phyloP scores from a whole-genome alignment of 2,113 vertebrate species.

The Siphamia tubifer region DNA sequence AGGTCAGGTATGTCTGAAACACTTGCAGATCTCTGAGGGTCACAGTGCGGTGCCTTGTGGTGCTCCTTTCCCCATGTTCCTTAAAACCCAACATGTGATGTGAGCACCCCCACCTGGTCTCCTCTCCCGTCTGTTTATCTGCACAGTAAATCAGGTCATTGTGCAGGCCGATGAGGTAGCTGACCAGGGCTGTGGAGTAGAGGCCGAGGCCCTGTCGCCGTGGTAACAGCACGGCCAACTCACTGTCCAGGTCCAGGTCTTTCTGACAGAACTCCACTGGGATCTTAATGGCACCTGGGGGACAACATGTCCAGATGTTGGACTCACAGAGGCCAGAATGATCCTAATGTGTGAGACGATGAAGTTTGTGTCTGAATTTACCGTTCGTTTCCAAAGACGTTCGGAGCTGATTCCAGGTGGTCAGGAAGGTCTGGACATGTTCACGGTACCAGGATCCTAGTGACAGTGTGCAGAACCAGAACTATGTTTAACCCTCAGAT shows the following conservation, averaged over 20 bases:
- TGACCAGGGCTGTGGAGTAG: slow-evolving; percentile 89
- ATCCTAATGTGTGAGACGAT: too few relatives aligned
- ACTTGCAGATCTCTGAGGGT: too few relatives aligned
- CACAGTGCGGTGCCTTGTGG: too few relatives aligned
- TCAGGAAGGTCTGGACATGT: slow-evolving; percentile 81
- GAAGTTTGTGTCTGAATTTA: slow-evolving; percentile 54
- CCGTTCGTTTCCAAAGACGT: slow-evolving; percentile 85
- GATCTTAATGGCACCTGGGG: slow-evolving; percentile 90
- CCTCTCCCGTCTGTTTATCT: slow-evolving; percentile 79
- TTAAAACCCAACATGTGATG: slow-evolving; percentile 42
- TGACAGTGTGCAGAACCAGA: slow-evolving; percentile 51
- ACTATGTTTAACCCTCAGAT: too few relatives aligned
- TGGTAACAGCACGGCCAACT: slow-evolving; percentile 86
- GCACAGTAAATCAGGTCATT: slow-evolving; percentile 83
- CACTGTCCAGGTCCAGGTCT: slow-evolving; percentile 77
- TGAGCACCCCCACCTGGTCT: slow-evolving; percentile 79
- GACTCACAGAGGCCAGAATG: too few relatives aligned
- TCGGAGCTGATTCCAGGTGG: slow-evolving; percentile 90
- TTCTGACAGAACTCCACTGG: slow-evolving; percentile 78
- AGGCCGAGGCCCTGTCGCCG: slow-evolving; percentile 87
- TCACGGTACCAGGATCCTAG: slow-evolving; percentile 70
- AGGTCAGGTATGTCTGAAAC: too few relatives aligned
- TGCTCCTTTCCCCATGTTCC: too few relatives aligned
- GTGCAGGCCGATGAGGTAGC: slow-evolving; percentile 91
- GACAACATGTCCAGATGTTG: background rate